These are phyloP conservation scores for Radopholus similis DNA, from an alignment of 1,140 invertebrate species.

Conservation along the genomic window DNA sequence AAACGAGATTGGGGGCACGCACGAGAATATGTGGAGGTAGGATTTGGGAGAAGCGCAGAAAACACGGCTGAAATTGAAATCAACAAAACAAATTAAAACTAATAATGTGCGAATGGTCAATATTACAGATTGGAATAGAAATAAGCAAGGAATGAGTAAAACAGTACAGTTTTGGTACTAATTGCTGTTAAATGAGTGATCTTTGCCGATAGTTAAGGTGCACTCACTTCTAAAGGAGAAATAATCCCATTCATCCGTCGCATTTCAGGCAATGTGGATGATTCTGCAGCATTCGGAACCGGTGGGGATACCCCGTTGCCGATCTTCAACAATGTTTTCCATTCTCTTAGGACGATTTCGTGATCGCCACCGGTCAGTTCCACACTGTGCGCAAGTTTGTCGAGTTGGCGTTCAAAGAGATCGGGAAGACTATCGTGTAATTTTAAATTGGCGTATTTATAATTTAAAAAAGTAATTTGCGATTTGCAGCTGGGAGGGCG, in stretches of 20 bases:
- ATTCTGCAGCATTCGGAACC: slow-evolving; percentile 92
- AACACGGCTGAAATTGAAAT: too few relatives aligned
- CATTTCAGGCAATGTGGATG: slow-evolving; percentile 89
- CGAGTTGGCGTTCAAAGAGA: slow-evolving; percentile 75
- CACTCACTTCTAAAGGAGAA: too few relatives aligned
- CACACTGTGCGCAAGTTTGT: slow-evolving; percentile 96
- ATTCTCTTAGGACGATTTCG: slow-evolving; percentile 94
- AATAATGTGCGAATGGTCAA: too few relatives aligned
- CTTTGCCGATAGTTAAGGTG: too few relatives aligned
- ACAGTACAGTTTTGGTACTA: too few relatives aligned
- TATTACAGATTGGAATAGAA: background rate
- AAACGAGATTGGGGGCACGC: slow-evolving; percentile 98
- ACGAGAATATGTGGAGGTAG: slow-evolving; percentile 91
- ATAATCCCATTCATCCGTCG: too few relatives aligned
- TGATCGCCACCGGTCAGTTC: slow-evolving; percentile 86
- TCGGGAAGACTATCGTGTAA: slow-evolving; percentile 66
- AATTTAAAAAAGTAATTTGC: slow-evolving; percentile 6
- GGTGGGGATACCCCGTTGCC: too few relatives aligned
- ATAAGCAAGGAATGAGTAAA: background rate
- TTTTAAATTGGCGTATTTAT: slow-evolving; percentile 37
- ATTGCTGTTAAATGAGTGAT: too few relatives aligned
- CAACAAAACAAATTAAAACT: too few relatives aligned
- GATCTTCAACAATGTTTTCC: too few relatives aligned
- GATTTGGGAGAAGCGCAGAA: too few relatives aligned
- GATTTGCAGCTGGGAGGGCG: slow-evolving; percentile 75